Conservation (phyloP, 2,113 vertebrate genomes). For the Nyctereutes procyonoides region DNA sequence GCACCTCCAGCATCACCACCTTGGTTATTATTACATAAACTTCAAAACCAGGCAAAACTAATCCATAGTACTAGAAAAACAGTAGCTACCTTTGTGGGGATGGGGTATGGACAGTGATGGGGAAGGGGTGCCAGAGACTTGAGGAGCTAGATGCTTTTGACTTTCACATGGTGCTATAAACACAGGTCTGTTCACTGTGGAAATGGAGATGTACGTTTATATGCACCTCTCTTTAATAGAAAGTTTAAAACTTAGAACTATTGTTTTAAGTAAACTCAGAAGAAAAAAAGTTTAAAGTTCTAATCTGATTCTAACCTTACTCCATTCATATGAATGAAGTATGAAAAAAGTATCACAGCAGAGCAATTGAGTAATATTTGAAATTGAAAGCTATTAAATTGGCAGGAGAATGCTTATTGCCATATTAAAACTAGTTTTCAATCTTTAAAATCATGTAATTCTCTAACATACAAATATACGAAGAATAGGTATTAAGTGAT, state of each 20-base stretch:
- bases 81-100: not conserved
- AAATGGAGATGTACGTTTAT: not conserved
- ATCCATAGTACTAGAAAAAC: not conserved
- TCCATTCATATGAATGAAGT: slow-evolving; percentile 42
- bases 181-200: not conserved
- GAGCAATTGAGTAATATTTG: slow-evolving; percentile 30
- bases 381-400: slow-evolving; percentile 63
- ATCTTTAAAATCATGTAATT: slow-evolving; percentile 53
- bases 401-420: not conserved
- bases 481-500: not conserved
- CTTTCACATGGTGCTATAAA: not conserved
- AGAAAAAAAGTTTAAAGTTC: slow-evolving; percentile 54
- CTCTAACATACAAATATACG: slow-evolving; percentile 50
- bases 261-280: slow-evolving; percentile 1
- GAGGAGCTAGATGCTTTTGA: not conserved
- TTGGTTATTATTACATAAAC: not conserved
- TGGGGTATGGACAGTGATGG: not conserved
- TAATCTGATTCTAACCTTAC: not conserved
- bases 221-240: not conserved
- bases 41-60: not conserved
- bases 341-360: not conserved
- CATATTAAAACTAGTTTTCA: slow-evolving; percentile 64
- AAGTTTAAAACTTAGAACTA: slow-evolving; percentile 31
- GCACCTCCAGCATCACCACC: not conserved
- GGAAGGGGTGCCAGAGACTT: not conserved